Conservation (phyloP, 2,797 vertebrate genomes). For the Pelobates cultripes region DNA sequence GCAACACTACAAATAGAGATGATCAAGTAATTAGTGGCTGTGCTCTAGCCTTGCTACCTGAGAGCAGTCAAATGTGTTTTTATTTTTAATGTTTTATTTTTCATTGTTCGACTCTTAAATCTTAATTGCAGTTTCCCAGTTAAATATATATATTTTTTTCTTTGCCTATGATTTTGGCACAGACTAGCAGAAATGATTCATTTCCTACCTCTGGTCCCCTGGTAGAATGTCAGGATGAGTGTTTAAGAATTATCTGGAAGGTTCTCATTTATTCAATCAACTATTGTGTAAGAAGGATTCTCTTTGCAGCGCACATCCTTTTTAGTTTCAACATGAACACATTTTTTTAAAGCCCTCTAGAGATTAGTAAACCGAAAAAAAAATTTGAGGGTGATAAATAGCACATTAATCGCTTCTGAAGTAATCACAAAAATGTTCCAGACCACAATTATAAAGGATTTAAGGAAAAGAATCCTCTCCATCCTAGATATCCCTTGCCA, state of each 20-base stretch:
- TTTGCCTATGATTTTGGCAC: constrained; percentile 13
- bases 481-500: constrained; percentile 1
- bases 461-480: neutral
- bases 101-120: no score
- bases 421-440: constrained; percentile 7
- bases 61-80: no score
- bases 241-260: constrained; percentile 4
- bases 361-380: constrained; percentile 23
- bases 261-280: neutral
- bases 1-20: no score
- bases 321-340: neutral
- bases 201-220: constrained; percentile 25
- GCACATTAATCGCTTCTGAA: constrained; percentile 17
- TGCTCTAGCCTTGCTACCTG: no score
- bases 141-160: neutral
- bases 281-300: constrained; percentile 19
- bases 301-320: neutral
- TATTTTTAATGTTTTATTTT: no score
- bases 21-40: no score
- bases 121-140: no score
- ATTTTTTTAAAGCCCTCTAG: constrained; percentile 7
- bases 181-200: constrained; percentile 31
- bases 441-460: neutral
- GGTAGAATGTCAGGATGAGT: constrained; percentile 26
- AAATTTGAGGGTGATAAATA: constrained; percentile 8